phyloP scores from a whole-genome alignment of 2,797 vertebrate genomes.

The Melopsittacus undulatus region DNA sequence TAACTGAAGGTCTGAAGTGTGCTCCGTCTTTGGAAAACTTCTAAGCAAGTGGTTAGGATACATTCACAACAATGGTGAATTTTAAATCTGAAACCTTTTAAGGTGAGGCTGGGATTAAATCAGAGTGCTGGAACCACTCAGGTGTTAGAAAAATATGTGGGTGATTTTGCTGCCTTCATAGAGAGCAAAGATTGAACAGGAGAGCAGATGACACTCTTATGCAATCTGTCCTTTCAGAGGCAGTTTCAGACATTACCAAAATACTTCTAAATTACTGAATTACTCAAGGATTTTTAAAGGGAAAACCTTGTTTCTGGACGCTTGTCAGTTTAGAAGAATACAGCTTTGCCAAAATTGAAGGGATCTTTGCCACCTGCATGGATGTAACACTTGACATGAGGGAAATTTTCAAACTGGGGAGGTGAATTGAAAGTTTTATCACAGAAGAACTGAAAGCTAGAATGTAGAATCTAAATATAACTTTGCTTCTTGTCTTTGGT shows the following conservation, averaged over 20 bases:
- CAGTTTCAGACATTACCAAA: background rate
- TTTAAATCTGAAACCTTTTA: background rate
- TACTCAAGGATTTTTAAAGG: background rate
- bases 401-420: background rate
- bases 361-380: background rate
- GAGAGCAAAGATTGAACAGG: background rate
- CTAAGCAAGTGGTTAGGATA: background rate
- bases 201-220: background rate
- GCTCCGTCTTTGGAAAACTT: background rate
- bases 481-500: background rate
- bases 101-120: background rate
- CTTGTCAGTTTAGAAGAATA: background rate
- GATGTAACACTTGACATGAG: background rate
- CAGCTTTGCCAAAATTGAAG: background rate
- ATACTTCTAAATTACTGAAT: background rate
- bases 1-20: background rate
- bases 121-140: background rate
- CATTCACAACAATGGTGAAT: background rate
- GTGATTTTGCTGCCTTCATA: background rate
- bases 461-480: background rate
- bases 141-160: background rate
- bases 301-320: background rate
- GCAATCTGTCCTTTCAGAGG: conserved; percentile 20
- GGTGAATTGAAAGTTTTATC: background rate
- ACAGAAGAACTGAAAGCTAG: background rate